Percentiles rank a stretch among this genome's conserved stretches.
phyloP scores from a whole-genome alignment of 2,888 invertebrate species.

The Koerneria pararmatus region DNA sequence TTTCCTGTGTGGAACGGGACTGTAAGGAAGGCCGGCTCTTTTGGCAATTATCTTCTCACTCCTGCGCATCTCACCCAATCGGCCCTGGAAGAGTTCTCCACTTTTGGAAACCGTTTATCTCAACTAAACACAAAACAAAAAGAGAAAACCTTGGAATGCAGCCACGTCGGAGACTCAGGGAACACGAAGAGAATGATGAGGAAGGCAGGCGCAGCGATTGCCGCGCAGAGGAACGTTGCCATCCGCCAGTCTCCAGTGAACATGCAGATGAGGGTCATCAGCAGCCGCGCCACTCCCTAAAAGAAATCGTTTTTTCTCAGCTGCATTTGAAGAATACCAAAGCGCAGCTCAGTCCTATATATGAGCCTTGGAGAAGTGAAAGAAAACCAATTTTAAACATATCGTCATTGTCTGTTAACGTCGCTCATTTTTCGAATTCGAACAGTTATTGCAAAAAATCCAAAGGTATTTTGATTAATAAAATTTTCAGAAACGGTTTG shows the following conservation, averaged over 20 bases:
- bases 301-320: no score
- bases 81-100: slow-evolving; percentile 25
- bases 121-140: not conserved
- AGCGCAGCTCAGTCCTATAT: no score
- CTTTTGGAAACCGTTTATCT: not conserved
- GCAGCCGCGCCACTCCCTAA: slow-evolving; percentile 44
- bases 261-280: slow-evolving; percentile 50
- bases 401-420: no score
- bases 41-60: slow-evolving; percentile 50
- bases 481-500: no score
- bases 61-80: slow-evolving; percentile 45
- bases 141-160: slow-evolving; percentile 43
- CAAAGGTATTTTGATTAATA: no score
- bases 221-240: slow-evolving; percentile 49
- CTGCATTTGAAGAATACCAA: no score
- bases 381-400: no score
- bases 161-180: slow-evolving; percentile 58
- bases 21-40: slow-evolving; percentile 47
- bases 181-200: slow-evolving; percentile 54
- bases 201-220: slow-evolving; percentile 49
- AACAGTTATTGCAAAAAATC: not conserved
- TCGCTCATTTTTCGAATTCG: no score
- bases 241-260: slow-evolving; percentile 52
- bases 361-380: no score
- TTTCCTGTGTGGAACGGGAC: slow-evolving; percentile 42